Evolutionary conservation across 2,888 invertebrate species (phyloP), one percentile per base, ranked within the genome.

Genomic region (Pheosia gnoma): DNA sequence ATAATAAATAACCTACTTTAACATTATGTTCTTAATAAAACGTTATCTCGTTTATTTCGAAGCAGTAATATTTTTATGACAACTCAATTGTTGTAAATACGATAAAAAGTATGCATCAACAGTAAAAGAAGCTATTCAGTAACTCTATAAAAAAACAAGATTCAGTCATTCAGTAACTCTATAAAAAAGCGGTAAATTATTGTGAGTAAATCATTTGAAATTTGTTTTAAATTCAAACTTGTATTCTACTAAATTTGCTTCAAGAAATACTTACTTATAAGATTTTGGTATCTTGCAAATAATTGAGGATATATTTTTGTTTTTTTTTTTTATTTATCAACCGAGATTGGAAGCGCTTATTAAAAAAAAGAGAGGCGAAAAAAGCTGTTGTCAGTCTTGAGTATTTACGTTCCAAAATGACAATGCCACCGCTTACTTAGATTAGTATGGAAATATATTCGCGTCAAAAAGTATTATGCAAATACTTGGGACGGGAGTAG

Each of bases 41-140:
- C n/a, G 55, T 38, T 54, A 55, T 39, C 39, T 55, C n/a, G 13
- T 55, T 55, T 38, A 54, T 54, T 55, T 55, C n/a, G 39, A 36
- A 38, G 13, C 55, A 55, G 38, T 55, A n/a, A 55, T 55, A 55
- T 55, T 55, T 55, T 55, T 55, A 55, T n/a, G 38, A 38, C 8
- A 39, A 5, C 11, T 13, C 13, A 55, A n/a, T 55, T 55, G 39
- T 8, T 55, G 55, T 39, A 55, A 36, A 11, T 37, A 53, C 47
- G 5, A 47, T n/a, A 4, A 47, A 47, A 45, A 47, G n/a, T 47
- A 47, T 9, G 47, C n/a, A 11, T 11, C 5, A 9, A 45, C 43
- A 9, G 9, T 47, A n/a, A 47, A 47, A 4, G 5, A 47, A 5
- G 1, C 47, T 25, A 47, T 47, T 47, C n/a, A 5, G 7, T 47